phyloP scores from a whole-genome alignment of 1,140 invertebrate genomes.

The Dendrolimus kikuchii region DNA sequence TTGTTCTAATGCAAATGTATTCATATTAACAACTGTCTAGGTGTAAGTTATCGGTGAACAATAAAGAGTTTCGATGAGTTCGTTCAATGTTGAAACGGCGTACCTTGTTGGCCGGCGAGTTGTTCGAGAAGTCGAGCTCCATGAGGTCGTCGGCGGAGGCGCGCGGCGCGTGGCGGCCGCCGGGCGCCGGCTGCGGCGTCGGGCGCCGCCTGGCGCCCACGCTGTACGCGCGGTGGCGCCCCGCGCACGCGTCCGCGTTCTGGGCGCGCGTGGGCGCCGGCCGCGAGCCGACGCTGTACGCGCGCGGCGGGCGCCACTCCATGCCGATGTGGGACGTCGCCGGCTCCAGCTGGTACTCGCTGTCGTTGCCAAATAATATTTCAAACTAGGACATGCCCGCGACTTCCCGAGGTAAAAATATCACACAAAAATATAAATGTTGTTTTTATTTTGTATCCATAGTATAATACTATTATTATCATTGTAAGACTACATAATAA shows the following conservation, averaged over 20 bases:
- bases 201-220: conserved; percentile 35
- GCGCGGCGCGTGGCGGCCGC: conserved; percentile 58
- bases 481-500: no score
- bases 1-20: no score
- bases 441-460: no score
- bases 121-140: conserved; percentile 84
- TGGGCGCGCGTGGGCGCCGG: conserved; percentile 63
- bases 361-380: conserved; percentile 10
- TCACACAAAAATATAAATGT: no score
- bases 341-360: conserved; percentile 54
- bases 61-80: no score
- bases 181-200: conserved; percentile 60
- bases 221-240: conserved; percentile 39
- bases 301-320: conserved; percentile 77
- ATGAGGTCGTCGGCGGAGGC: conserved; percentile 82
- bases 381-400: neutral
- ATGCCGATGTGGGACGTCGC: conserved; percentile 41
- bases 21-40: no score
- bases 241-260: conserved; percentile 39
- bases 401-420: no score
- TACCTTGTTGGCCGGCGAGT: conserved; percentile 42
- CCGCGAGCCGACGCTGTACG: conserved; percentile 90
- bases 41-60: no score
- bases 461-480: no score
- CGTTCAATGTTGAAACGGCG: no score